These are phyloP conservation scores for Vanessa atalanta DNA, from an alignment of 1,140 invertebrate species.

Conservation along the genomic window DNA sequence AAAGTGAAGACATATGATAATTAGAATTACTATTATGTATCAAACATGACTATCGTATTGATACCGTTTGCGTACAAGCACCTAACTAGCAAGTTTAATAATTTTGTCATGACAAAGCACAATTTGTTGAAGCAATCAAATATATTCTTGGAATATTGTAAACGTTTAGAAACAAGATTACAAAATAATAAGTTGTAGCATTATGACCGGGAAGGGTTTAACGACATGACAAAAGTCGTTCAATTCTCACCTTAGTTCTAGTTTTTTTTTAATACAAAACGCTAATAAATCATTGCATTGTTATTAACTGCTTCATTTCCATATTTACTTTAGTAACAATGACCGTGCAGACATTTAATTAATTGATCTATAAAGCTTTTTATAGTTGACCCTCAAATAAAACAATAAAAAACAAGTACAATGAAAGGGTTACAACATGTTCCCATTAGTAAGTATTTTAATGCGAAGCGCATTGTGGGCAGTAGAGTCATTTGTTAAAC, in stretches of 20 bases:
- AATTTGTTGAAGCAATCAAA: too few species aligned
- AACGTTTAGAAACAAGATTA: not conserved
- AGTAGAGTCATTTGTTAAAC: constrained; percentile 69
- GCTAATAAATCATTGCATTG: constrained; percentile 75
- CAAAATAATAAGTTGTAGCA: not conserved
- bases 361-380: constrained; percentile 80
- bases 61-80: too few species aligned
- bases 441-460: constrained; percentile 73
- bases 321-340: constrained; percentile 77
- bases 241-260: constrained; percentile 70
- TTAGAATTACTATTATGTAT: too few species aligned
- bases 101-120: too few species aligned
- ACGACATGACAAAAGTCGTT: constrained; percentile 44
- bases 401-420: constrained; percentile 73
- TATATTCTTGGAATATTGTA: too few species aligned
- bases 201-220: constrained; percentile 12
- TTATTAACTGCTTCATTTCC: constrained; percentile 71
- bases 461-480: constrained; percentile 66
- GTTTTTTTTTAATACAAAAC: constrained; percentile 59
- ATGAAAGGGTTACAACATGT: constrained; percentile 77
- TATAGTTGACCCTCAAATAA: constrained; percentile 76
- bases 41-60: too few species aligned
- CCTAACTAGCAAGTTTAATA: too few species aligned
- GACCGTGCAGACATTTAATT: constrained; percentile 78
- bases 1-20: too few species aligned